Conservation (phyloP, 2,888 invertebrate species). For the Lypha dubia region DNA sequence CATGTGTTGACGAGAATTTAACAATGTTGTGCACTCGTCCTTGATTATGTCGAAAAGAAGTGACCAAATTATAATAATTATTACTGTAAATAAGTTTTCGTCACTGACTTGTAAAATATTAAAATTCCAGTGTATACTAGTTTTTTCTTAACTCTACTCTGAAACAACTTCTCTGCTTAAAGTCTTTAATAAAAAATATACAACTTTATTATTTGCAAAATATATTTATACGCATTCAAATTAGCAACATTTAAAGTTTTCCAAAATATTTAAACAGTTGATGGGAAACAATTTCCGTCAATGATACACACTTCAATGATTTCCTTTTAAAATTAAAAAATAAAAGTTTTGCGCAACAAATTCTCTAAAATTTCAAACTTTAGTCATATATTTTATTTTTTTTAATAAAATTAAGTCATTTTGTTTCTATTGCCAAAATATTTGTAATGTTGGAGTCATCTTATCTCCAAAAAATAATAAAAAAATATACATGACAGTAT, state of each 20-base stretch:
- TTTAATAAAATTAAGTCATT: background rate
- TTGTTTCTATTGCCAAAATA: constrained; percentile 51
- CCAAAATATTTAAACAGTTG: background rate
- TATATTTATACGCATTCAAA: background rate
- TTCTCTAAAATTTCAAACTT: background rate
- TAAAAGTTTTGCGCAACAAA: background rate
- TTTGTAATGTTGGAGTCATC: constrained; percentile 38
- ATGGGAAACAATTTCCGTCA: constrained; percentile 1
- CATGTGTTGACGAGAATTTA: too few relatives aligned
- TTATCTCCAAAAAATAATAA: background rate
- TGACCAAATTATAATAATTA: too few relatives aligned
- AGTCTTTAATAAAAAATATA: background rate
- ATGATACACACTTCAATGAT: background rate
- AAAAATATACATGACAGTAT: background rate
- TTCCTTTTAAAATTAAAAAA: background rate
- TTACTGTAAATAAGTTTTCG: too few relatives aligned
- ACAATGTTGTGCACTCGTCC: too few relatives aligned
- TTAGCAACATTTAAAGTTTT: constrained; percentile 3
- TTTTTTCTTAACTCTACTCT: background rate
- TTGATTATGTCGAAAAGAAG: too few relatives aligned
- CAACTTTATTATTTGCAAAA: background rate
- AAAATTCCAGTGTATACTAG: too few relatives aligned
- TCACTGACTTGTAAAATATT: too few relatives aligned
- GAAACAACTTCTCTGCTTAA: too few relatives aligned
- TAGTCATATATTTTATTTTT: background rate